Evolutionary conservation across 2,888 invertebrate genomes (phyloP).

Genomic region (Cerceris rybyensis): DNA sequence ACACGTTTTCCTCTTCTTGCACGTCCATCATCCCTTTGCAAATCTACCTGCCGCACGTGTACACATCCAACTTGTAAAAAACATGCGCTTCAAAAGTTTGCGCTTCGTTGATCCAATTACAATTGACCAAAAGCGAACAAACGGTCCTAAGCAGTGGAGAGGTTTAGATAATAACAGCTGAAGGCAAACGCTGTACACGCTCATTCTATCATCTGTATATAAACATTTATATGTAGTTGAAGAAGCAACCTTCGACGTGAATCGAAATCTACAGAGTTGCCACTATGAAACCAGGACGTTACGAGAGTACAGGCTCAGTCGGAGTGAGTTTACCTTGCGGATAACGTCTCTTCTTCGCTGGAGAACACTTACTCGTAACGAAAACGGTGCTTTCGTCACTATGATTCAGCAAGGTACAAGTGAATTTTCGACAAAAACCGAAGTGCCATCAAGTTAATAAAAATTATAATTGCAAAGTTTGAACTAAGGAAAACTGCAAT

Average conservation of each 20-base stretch:
- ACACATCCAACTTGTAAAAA: not conserved
- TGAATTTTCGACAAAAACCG: not conserved
- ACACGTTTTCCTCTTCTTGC: no score
- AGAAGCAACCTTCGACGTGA: conserved; percentile 19
- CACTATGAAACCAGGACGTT: conserved; percentile 3
- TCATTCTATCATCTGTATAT: conserved; percentile 10
- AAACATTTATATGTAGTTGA: conserved; percentile 31
- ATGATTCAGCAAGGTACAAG: not conserved
- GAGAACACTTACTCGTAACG: conserved; percentile 1
- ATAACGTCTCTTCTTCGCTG: not conserved
- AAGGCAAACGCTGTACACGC: not conserved
- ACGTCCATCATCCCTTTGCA: no score
- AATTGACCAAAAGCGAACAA: not conserved
- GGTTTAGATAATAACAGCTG: not conserved
- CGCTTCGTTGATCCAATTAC: not conserved
- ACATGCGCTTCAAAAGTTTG: not conserved
- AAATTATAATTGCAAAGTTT: no score
- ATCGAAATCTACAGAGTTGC: conserved; percentile 7
- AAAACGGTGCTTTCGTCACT: not conserved
- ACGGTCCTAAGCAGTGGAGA: not conserved
- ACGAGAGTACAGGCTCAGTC: not conserved
- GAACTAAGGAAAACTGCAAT: no score
- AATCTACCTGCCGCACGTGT: no score
- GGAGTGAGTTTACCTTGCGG: conserved; percentile 6
- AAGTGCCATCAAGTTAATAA: not conserved